phyloP scores from a whole-genome alignment of 2,888 invertebrate genomes.

The Anaspis maculata region DNA sequence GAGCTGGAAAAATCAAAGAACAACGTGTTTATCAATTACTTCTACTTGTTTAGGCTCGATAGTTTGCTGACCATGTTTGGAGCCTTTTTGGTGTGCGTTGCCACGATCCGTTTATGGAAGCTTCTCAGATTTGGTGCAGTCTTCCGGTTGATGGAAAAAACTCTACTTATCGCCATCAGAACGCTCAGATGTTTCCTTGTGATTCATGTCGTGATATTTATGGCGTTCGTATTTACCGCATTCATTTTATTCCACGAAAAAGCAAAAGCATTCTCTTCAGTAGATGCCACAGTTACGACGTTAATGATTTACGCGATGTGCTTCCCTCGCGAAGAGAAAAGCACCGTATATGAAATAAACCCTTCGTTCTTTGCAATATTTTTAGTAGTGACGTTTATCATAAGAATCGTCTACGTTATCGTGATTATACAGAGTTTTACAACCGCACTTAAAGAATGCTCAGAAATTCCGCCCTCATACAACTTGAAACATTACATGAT shows the following conservation, averaged over 20 bases:
- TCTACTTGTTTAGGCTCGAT: slow-evolving; percentile 23
- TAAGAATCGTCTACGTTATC: too few relatives aligned
- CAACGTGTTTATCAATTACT: slow-evolving; percentile 30
- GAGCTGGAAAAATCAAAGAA: slow-evolving; percentile 20
- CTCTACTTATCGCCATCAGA: slow-evolving; percentile 17
- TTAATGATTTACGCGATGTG: too few relatives aligned
- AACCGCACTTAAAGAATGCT: too few relatives aligned
- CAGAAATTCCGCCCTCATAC: too few relatives aligned
- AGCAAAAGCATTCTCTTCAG: background rate
- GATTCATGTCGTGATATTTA: slow-evolving; percentile 4
- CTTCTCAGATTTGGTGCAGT: slow-evolving; percentile 26
- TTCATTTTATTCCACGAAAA: background rate
- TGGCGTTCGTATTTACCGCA: background rate
- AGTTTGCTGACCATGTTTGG: slow-evolving; percentile 19
- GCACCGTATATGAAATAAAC: too few relatives aligned
- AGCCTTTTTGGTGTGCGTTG: slow-evolving; percentile 25
- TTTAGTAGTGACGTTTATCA: too few relatives aligned
- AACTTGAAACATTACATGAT: too few relatives aligned
- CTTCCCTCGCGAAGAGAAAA: too few relatives aligned
- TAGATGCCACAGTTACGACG: background rate
- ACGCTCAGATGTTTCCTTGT: too few relatives aligned
- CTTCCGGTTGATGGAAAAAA: slow-evolving; percentile 27
- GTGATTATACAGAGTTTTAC: too few relatives aligned
- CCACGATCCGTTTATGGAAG: slow-evolving; percentile 31
- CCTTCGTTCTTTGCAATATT: too few relatives aligned